Conservation (phyloP, 2,888 invertebrate genomes). For the Pardosa pseudoannulata region DNA sequence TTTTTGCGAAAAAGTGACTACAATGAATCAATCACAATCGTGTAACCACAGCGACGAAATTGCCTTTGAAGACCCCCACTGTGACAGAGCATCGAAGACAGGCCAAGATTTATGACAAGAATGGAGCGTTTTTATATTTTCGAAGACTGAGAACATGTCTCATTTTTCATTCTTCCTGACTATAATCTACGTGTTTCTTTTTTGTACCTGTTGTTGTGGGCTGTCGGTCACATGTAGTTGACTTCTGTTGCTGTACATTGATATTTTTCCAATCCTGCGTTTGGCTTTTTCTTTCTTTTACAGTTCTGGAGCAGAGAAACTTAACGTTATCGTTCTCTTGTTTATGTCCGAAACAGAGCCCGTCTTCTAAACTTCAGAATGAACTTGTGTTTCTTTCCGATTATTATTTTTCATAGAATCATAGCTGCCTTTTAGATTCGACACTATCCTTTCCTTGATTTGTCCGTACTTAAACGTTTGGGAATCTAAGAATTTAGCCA, state of each 20-base stretch:
- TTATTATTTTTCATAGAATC: too few relatives aligned
- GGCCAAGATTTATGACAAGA: conserved; percentile 64
- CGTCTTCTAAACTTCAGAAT: too few relatives aligned
- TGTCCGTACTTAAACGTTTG: too few relatives aligned
- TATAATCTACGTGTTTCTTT: conserved; percentile 25
- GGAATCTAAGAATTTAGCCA: too few relatives aligned
- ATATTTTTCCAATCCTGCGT: background rate
- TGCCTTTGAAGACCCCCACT: conserved; percentile 57
- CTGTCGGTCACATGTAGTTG: conserved; percentile 8
- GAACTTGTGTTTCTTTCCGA: too few relatives aligned
- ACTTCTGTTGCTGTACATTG: conserved; percentile 44
- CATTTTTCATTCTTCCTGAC: conserved; percentile 49
- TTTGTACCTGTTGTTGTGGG: conserved; percentile 49
- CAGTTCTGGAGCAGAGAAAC: background rate
- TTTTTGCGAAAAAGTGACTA: conserved; percentile 48
- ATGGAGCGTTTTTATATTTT: conserved; percentile 24
- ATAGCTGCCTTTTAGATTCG: too few relatives aligned
- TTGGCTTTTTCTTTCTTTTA: background rate
- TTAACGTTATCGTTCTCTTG: background rate
- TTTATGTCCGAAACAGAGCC: background rate
- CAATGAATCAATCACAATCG: conserved; percentile 67
- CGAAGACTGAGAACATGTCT: conserved; percentile 26
- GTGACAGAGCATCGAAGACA: conserved; percentile 63
- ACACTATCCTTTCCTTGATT: too few relatives aligned
- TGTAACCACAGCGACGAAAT: conserved; percentile 57